Evolutionary conservation across 1,140 invertebrate genomes (phyloP).

Genomic region (Aphis gossypii): DNA sequence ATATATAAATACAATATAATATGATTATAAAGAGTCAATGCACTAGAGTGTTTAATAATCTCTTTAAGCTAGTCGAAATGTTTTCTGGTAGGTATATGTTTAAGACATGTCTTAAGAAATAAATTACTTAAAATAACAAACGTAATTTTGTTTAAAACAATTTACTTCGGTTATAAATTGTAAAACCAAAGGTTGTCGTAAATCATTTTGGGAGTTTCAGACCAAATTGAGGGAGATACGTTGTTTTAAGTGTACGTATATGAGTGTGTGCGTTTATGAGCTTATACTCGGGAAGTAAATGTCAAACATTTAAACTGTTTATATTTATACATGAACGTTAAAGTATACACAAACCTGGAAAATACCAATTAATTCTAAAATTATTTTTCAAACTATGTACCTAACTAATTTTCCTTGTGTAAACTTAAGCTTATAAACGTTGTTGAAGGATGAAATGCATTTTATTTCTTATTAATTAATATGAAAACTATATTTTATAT

Average conservation of each 20-base stretch:
- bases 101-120: not conserved
- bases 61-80: not conserved
- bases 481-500: not conserved
- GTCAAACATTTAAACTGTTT: not conserved
- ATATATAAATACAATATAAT: not conserved
- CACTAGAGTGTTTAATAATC: not conserved
- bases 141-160: not conserved
- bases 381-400: not conserved
- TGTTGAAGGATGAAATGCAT: not conserved
- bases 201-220: not conserved
- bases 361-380: constrained; percentile 30
- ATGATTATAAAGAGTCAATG: not conserved
- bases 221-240: not conserved
- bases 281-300: not conserved
- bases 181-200: not conserved
- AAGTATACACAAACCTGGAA: not conserved
- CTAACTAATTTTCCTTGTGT: not conserved
- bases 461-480: not conserved
- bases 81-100: not conserved
- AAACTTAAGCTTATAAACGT: not conserved
- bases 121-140: constrained; percentile 10
- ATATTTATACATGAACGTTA: not conserved
- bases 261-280: not conserved
- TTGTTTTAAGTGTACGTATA: not conserved
- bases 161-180: not conserved